phyloP scores from a whole-genome alignment of 2,888 invertebrate species.

The Plebejus argus region DNA sequence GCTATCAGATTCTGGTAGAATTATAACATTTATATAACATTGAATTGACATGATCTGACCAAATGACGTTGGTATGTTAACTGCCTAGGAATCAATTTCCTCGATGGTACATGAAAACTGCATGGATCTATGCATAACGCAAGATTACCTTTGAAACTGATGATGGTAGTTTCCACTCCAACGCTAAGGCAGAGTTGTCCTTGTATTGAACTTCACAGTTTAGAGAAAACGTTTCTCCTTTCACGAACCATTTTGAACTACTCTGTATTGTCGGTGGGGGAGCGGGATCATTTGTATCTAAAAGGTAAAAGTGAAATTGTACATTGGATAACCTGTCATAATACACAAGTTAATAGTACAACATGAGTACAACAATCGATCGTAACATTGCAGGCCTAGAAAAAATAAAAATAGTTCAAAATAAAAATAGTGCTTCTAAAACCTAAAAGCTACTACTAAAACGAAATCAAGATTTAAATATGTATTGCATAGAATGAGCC shows the following conservation, averaged over 20 bases:
- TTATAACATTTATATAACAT: too few relatives aligned
- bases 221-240: conserved; percentile 61
- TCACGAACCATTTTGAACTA: conserved; percentile 50
- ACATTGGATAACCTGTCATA: background rate
- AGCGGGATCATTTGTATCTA: conserved; percentile 47
- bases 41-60: too few relatives aligned
- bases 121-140: background rate
- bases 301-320: conserved; percentile 35
- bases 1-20: too few relatives aligned
- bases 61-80: too few relatives aligned
- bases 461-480: background rate
- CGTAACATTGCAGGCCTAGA: background rate
- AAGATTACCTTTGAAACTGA: conserved; percentile 47
- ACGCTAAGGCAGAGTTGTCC: conserved; percentile 50
- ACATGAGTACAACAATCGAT: too few relatives aligned
- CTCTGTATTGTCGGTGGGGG: conserved; percentile 51
- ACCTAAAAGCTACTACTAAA: background rate
- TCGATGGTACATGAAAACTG: too few relatives aligned
- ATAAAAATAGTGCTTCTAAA: background rate
- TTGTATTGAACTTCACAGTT: conserved; percentile 60
- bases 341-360: conserved; percentile 21
- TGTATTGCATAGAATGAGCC: too few relatives aligned
- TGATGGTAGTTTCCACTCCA: conserved; percentile 55
- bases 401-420: background rate
- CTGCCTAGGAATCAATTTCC: too few relatives aligned